Evolutionary conservation across 2,113 vertebrate species (phyloP).

Genomic region (Apteryx mantelli): DNA sequence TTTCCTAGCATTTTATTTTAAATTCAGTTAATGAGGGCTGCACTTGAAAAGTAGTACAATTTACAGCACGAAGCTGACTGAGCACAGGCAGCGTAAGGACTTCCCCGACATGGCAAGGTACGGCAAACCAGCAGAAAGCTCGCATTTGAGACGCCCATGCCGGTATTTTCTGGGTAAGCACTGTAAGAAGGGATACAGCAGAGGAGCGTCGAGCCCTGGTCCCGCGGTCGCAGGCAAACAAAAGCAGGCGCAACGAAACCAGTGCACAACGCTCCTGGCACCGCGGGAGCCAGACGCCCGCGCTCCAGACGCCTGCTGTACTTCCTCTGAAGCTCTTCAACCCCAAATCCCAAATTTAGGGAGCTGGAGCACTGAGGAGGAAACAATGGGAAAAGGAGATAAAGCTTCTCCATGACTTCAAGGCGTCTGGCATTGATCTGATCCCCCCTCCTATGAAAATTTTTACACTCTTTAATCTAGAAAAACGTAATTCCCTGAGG

Average conservation of each 20-base stretch:
- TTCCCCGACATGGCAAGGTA: neutral
- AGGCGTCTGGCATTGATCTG: neutral
- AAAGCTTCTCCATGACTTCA: neutral
- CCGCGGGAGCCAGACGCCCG: too few species aligned
- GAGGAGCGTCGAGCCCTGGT: neutral
- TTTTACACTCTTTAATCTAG: neutral
- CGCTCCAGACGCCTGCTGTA: too few species aligned
- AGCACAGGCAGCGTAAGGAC: neutral
- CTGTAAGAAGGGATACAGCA: neutral
- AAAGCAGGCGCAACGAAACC: neutral
- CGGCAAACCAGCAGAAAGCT: slow-evolving; percentile 8
- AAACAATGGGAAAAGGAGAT: neutral
- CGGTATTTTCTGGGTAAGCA: neutral
- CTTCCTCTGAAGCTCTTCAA: neutral
- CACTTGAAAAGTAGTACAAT: slow-evolving; percentile 6
- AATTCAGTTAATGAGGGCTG: neutral
- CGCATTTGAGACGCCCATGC: neutral
- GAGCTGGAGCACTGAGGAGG: neutral
- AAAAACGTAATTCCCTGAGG: neutral
- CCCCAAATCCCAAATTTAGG: neutral
- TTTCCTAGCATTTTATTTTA: neutral
- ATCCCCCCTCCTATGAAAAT: neutral
- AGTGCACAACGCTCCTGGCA: too few species aligned
- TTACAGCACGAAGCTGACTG: neutral
- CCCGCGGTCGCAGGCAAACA: neutral